phyloP scores from a whole-genome alignment of 2,888 invertebrate species.

The Byasa hedistus region DNA sequence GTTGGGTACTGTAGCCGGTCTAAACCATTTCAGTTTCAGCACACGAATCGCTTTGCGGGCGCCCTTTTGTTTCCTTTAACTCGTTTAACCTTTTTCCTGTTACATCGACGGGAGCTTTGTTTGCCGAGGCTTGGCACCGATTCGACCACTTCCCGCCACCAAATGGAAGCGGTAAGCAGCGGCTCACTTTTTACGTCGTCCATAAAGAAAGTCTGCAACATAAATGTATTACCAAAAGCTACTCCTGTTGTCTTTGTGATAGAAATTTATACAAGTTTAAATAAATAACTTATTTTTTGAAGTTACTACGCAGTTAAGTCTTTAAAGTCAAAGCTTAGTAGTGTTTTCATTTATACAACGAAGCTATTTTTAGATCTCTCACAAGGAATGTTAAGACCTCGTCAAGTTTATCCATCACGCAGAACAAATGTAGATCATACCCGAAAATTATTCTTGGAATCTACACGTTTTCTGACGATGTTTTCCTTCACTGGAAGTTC shows the following conservation, averaged over 20 bases:
- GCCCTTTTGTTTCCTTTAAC: constrained; percentile 34
- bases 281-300: background rate
- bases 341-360: too few relatives aligned
- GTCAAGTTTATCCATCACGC: too few relatives aligned
- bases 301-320: too few relatives aligned
- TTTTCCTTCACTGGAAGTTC: too few relatives aligned
- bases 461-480: too few relatives aligned
- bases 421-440: too few relatives aligned
- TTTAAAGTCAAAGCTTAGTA: too few relatives aligned
- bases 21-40: background rate
- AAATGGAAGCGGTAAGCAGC: constrained; percentile 45
- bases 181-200: constrained; percentile 33
- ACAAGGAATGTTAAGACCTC: too few relatives aligned
- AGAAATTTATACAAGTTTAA: background rate
- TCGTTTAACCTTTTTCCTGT: constrained; percentile 41
- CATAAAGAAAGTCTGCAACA: constrained; percentile 5
- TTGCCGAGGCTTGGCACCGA: constrained; percentile 48
- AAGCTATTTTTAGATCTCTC: too few relatives aligned
- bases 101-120: constrained; percentile 44
- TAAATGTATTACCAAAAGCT: background rate
- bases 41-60: constrained; percentile 30
- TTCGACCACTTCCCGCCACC: constrained; percentile 49
- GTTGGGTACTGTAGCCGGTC: background rate
- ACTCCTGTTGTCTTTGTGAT: background rate
- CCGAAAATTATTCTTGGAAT: too few relatives aligned